These are phyloP conservation scores for Tanytarsus gracilentus DNA, from an alignment of 2,888 invertebrate species.

Conservation along the genomic window DNA sequence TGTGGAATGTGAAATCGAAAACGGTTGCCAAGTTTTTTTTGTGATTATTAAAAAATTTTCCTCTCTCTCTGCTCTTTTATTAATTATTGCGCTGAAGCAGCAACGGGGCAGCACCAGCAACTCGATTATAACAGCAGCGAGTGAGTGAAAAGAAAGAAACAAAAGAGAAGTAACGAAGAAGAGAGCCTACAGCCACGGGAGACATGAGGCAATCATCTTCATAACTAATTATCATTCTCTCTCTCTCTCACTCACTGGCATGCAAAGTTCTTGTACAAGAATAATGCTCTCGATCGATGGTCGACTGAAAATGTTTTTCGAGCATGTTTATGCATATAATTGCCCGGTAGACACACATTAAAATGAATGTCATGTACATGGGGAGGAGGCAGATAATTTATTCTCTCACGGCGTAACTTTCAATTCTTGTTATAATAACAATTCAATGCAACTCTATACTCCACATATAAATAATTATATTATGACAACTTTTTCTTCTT, in stretches of 20 bases:
- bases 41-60: no score
- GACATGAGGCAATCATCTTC: conserved; percentile 23
- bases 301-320: conserved; percentile 15
- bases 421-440: conserved; percentile 24
- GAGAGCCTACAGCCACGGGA: conserved; percentile 5
- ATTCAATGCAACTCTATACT: not conserved
- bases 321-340: conserved; percentile 28
- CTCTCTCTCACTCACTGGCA: conserved; percentile 2
- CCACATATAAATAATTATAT: conserved; percentile 19
- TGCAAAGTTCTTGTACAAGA: conserved; percentile 16
- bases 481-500: conserved; percentile 3
- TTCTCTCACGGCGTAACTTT: conserved; percentile 28
- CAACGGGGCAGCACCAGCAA: not conserved
- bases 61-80: no score
- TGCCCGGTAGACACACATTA: conserved; percentile 28
- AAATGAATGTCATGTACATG: conserved; percentile 23
- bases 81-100: no score
- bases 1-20: not conserved
- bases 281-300: not conserved
- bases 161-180: no score
- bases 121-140: not conserved
- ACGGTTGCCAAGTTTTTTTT: not conserved
- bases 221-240: conserved; percentile 27
- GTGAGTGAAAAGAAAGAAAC: not conserved
- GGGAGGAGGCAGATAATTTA: conserved; percentile 13